phyloP scores from a whole-genome alignment of 2,888 invertebrate genomes.

The Amphipyra berbera region DNA sequence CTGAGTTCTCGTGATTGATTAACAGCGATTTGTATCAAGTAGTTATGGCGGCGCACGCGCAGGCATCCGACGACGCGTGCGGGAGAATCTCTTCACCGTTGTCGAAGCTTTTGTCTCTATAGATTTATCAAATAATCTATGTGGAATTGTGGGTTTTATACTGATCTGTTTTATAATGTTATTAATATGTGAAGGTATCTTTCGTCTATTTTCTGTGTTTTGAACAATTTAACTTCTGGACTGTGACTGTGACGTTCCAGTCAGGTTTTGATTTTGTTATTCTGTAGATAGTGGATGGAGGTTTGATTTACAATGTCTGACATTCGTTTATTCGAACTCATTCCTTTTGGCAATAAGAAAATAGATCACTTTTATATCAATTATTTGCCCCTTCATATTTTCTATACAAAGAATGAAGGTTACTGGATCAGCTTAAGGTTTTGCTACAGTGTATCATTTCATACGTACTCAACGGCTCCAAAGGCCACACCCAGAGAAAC shows the following conservation, averaged over 20 bases:
- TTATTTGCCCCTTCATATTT: neutral
- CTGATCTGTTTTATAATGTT: too few relatives aligned
- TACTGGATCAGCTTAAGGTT: slow-evolving; percentile 25
- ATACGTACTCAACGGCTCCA: slow-evolving; percentile 21
- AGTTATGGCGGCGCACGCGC: slow-evolving; percentile 58
- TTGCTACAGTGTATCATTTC: slow-evolving; percentile 20
- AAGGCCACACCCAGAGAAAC: slow-evolving; percentile 59
- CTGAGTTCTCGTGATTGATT: slow-evolving; percentile 52
- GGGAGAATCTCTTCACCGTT: slow-evolving; percentile 42
- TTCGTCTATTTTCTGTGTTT: too few relatives aligned
- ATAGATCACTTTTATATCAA: too few relatives aligned
- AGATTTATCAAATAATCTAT: slow-evolving; percentile 6
- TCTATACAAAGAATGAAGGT: slow-evolving; percentile 28
- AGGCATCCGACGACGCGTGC: slow-evolving; percentile 47
- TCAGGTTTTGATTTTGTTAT: too few relatives aligned
- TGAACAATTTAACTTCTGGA: too few relatives aligned
- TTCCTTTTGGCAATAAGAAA: too few relatives aligned
- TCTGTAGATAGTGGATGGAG: too few relatives aligned
- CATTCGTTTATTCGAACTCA: too few relatives aligned
- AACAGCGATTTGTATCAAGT: slow-evolving; percentile 52
- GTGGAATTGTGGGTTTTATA: neutral
- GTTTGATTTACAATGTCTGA: too few relatives aligned
- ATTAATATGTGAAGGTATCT: too few relatives aligned
- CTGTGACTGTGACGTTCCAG: too few relatives aligned
- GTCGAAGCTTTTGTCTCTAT: slow-evolving; percentile 19